These are phyloP conservation scores for Cryptops parisi DNA, from an alignment of 2,888 invertebrate species.

Conservation along the genomic window DNA sequence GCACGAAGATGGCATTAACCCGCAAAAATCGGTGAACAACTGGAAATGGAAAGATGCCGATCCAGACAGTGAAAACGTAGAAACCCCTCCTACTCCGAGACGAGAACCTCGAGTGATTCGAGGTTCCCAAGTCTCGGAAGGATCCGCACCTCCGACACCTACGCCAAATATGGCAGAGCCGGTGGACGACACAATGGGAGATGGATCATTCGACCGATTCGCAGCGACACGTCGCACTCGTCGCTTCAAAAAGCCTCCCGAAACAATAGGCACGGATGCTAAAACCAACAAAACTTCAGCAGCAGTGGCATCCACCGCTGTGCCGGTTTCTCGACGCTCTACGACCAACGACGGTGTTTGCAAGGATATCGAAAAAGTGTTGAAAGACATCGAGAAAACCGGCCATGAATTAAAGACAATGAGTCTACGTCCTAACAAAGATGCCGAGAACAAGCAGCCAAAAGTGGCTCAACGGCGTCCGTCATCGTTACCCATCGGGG, in stretches of 20 bases:
- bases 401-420: slow-evolving; percentile 14
- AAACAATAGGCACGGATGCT: slow-evolving; percentile 34
- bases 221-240: slow-evolving; percentile 67
- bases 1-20: slow-evolving; percentile 14
- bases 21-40: slow-evolving; percentile 1
- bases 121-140: slow-evolving; percentile 9
- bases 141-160: slow-evolving; percentile 9
- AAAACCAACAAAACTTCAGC: not conserved
- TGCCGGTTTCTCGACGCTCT: not conserved
- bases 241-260: slow-evolving; percentile 54
- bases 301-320: not conserved
- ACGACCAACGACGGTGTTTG: not conserved
- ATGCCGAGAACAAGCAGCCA: not conserved
- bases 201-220: slow-evolving; percentile 68
- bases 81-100: slow-evolving; percentile 70
- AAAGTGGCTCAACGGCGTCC: not conserved
- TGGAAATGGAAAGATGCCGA: slow-evolving; percentile 8
- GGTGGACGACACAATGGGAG: slow-evolving; percentile 34
- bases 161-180: slow-evolving; percentile 16
- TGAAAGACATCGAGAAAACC: slow-evolving; percentile 16
- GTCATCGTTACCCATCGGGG: not conserved
- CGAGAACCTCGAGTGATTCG: slow-evolving; percentile 30
- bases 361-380: slow-evolving; percentile 16
- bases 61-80: slow-evolving; percentile 69
- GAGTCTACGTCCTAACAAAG: slow-evolving; percentile 3